Percentiles rank a stretch among this genome's conserved stretches.
Conservation (phyloP, 2,113 vertebrate genomes). For the Ailurus styani region DNA sequence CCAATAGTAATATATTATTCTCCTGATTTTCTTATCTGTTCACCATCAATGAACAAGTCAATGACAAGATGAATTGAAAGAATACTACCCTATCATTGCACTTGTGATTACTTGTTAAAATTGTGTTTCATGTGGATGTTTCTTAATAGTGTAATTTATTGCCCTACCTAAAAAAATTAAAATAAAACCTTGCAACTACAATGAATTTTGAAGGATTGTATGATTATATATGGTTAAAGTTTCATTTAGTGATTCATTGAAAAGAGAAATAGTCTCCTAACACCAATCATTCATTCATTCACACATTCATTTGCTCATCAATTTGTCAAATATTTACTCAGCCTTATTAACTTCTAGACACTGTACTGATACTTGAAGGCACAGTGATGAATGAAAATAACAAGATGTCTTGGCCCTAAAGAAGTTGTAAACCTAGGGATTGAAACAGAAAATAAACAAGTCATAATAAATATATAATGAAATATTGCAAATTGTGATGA, state of each 20-base stretch:
- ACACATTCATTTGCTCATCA: neutral
- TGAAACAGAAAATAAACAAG: neutral
- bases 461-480: neutral
- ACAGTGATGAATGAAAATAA: neutral
- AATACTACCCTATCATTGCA: neutral
- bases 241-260: neutral
- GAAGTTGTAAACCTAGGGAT: neutral
- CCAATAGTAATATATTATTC: neutral
- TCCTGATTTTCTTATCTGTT: neutral
- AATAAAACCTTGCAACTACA: neutral
- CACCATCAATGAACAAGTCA: neutral
- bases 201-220: neutral
- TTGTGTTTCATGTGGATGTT: neutral
- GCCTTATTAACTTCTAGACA: neutral
- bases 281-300: neutral
- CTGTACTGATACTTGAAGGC: neutral
- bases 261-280: neutral
- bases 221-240: neutral
- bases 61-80: neutral
- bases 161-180: neutral
- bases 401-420: neutral
- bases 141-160: slow-evolving; percentile 18
- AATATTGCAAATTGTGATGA: neutral
- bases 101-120: slow-evolving; percentile 2
- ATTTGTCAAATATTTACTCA: neutral